Conservation (phyloP, 2,797 vertebrate genomes). For the Chanos chanos region DNA sequence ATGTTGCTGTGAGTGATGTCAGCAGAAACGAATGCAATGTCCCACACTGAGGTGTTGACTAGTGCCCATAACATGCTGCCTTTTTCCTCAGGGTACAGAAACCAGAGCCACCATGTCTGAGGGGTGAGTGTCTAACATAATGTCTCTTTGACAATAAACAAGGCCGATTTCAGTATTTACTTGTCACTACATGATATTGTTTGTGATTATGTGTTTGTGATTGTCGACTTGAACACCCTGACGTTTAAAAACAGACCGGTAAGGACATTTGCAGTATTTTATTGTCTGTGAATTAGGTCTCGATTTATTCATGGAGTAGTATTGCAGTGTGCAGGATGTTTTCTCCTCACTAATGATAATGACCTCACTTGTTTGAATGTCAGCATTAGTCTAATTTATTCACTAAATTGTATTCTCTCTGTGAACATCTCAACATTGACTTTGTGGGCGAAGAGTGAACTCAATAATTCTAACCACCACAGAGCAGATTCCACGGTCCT, state of each 20-base stretch:
- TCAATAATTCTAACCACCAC: too few species aligned
- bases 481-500: not conserved
- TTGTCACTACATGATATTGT: not conserved
- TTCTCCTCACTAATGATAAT: not conserved
- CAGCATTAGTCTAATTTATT: too few species aligned
- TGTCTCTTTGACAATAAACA: conserved; percentile 13
- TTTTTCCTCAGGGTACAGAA: conserved; percentile 49
- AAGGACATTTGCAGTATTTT: conserved; percentile 5
- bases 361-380: conserved; percentile 1
- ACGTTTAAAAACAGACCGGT: conserved; percentile 40
- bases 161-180: not conserved
- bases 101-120: conserved; percentile 53
- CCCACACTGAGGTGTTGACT: conserved; percentile 3
- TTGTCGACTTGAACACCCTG: not conserved
- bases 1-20: too few species aligned
- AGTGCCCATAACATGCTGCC: conserved; percentile 54
- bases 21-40: conserved; percentile 17
- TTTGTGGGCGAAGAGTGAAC: too few species aligned
- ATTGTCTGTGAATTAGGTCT: not conserved
- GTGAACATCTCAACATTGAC: too few species aligned
- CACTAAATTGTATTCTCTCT: too few species aligned
- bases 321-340: not conserved
- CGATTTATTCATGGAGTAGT: not conserved
- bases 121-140: conserved; percentile 51
- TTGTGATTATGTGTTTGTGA: conserved; percentile 16